phyloP scores from a whole-genome alignment of 2,113 vertebrate genomes.

The Calidris pygmaea region DNA sequence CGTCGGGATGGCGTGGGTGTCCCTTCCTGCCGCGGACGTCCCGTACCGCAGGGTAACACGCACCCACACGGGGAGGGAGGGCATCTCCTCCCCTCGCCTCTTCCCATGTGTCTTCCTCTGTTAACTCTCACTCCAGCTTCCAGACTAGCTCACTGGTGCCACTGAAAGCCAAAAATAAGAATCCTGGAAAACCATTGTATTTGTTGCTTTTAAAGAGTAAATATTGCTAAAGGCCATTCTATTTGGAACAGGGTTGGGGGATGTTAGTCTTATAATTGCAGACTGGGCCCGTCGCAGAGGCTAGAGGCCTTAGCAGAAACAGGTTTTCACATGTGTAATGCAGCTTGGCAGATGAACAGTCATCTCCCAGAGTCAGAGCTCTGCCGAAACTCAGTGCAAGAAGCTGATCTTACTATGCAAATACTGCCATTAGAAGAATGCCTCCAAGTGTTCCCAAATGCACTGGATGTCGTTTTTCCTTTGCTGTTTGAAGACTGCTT shows the following conservation, averaged over 20 bases:
- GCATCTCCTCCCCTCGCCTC: not conserved
- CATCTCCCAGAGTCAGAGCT: not conserved
- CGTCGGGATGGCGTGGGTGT: not conserved
- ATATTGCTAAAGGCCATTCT: not conserved
- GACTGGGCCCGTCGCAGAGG: not conserved
- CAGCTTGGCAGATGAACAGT: slow-evolving; percentile 39
- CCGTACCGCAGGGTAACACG: not conserved
- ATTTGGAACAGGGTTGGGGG: not conserved
- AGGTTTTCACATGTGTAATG: slow-evolving; percentile 14
- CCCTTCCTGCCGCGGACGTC: not conserved
- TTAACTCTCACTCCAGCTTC: not conserved
- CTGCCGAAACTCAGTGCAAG: not conserved
- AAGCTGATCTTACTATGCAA: slow-evolving; percentile 40
- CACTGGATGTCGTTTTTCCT: not conserved
- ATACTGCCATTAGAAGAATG: slow-evolving; percentile 4
- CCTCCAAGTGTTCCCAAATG: not conserved
- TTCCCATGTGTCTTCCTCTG: not conserved
- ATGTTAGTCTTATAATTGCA: not conserved
- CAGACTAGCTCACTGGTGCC: not conserved
- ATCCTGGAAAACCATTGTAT: not conserved
- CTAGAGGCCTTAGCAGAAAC: not conserved
- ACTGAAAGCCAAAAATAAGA: not conserved
- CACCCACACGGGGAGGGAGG: rapidly evolving
- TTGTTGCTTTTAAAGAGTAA: not conserved
- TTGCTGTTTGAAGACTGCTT: slow-evolving; percentile 2